A percentile compares a stretch with the other conserved stretches of the same genome.
phyloP scores from a whole-genome alignment of 1,140 invertebrate genomes.

The Archegozetes longisetosus region DNA sequence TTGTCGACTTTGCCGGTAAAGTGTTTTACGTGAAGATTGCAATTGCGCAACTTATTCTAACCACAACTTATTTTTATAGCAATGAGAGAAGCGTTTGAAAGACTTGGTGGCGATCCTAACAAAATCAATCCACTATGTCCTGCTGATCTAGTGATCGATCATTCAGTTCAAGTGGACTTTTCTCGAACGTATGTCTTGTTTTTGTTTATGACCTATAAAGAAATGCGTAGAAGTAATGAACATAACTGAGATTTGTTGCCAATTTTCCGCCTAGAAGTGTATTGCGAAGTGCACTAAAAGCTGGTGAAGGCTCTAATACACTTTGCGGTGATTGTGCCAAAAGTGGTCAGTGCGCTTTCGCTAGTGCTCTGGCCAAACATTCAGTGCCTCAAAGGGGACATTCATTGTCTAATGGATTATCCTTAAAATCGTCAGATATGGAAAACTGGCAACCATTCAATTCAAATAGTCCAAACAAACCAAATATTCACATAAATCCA shows the following conservation, averaged over 20 bases:
- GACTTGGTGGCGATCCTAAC: slow-evolving; percentile 67
- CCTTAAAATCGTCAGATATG: background rate
- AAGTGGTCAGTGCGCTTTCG: slow-evolving; percentile 7
- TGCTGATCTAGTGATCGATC: slow-evolving; percentile 93
- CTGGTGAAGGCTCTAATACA: background rate
- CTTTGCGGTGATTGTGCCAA: slow-evolving; percentile 16
- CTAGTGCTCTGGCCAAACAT: background rate
- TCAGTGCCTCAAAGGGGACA: background rate
- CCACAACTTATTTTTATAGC: slow-evolving; percentile 39
- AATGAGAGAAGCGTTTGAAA: slow-evolving; percentile 86
- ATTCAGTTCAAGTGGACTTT: slow-evolving; percentile 94
- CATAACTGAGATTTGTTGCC: background rate
- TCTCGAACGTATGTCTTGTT: slow-evolving; percentile 50
- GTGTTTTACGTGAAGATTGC: background rate
- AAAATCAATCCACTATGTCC: slow-evolving; percentile 95
- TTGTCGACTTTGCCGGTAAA: slow-evolving; percentile 82
- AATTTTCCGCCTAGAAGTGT: background rate
- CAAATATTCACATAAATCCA: background rate
- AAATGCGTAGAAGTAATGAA: no score
- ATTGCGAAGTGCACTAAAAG: background rate
- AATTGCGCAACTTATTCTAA: background rate
- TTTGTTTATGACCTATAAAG: no score
- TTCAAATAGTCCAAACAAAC: background rate
- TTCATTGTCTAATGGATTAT: background rate
- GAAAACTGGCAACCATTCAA: background rate